Percentiles rank a stretch among this genome's conserved stretches.
Conservation (phyloP, 2,113 vertebrate genomes). For the Aegotheles bennettii region DNA sequence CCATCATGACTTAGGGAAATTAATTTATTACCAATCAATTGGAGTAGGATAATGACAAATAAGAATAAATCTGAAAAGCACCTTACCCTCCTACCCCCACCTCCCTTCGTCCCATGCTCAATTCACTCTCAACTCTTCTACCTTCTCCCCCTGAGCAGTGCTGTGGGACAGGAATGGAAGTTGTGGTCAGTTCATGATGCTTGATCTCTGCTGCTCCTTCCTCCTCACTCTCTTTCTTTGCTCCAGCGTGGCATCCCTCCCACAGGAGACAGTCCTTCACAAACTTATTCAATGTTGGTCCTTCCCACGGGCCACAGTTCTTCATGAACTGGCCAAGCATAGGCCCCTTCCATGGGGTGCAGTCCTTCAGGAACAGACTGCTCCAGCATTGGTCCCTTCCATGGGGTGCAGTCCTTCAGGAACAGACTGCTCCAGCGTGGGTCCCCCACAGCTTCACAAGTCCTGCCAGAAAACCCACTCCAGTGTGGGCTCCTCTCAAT, state of each 20-base stretch:
- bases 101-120: background rate
- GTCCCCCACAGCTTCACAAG: rapidly evolving
- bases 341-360: background rate
- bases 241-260: background rate
- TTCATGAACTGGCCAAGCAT: background rate
- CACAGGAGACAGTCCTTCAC: background rate
- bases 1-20: background rate
- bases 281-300: background rate
- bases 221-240: background rate
- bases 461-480: background rate
- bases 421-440: background rate
- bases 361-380: background rate
- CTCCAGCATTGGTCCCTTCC: background rate
- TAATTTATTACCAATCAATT: background rate
- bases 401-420: background rate
- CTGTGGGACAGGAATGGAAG: background rate
- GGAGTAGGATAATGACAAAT: background rate
- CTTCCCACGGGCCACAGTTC: background rate
- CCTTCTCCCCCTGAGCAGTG: background rate
- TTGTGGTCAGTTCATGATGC: rapidly evolving
- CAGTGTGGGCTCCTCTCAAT: background rate
- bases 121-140: background rate
- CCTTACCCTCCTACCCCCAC: background rate
- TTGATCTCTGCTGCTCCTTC: background rate
- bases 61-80: background rate